These are phyloP conservation scores for Dendrocincla fuliginosa DNA, from an alignment of 2,797 vertebrate genomes.

Conservation along the genomic window DNA sequence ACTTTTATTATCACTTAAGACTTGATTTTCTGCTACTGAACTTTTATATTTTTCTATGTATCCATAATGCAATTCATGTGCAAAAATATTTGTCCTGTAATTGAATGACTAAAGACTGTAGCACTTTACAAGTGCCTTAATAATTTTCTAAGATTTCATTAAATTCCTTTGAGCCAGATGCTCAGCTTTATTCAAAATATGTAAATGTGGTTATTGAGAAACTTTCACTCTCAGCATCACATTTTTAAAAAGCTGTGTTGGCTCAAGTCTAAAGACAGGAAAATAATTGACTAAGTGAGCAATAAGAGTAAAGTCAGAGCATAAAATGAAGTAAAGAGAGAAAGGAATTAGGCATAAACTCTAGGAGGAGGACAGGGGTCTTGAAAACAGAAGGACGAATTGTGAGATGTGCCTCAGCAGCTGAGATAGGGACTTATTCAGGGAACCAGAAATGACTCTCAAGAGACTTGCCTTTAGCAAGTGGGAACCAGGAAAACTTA, in stretches of 20 bases:
- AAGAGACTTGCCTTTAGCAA: background rate
- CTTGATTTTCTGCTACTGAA: background rate
- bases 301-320: background rate
- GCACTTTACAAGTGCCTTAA: background rate
- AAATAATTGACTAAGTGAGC: background rate
- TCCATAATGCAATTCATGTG: background rate
- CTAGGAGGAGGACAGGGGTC: background rate
- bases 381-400: background rate
- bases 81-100: background rate
- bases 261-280: background rate
- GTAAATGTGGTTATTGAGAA: background rate
- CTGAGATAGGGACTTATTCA: background rate
- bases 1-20: background rate
- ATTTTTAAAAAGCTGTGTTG: background rate
- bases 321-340: background rate
- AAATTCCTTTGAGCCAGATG: background rate
- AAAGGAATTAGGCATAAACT: background rate
- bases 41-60: background rate
- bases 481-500: background rate
- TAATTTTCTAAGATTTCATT: background rate
- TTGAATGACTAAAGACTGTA: background rate
- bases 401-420: background rate
- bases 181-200: background rate
- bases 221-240: background rate
- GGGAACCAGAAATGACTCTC: background rate